Evolutionary conservation across 2,113 vertebrate genomes (phyloP).

Genomic region (Phalacrocorax aristotelis): DNA sequence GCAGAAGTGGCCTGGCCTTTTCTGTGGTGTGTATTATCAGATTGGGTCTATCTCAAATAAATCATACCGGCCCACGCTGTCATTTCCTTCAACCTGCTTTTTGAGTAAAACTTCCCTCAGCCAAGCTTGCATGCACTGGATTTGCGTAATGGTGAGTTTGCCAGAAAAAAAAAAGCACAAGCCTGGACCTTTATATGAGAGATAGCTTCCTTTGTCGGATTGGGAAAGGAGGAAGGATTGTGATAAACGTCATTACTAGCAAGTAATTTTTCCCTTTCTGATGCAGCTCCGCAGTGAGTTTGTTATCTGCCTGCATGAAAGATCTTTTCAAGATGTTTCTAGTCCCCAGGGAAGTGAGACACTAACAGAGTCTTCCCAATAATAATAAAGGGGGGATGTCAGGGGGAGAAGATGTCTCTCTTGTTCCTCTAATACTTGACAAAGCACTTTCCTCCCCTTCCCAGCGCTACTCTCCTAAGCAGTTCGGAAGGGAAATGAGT

Average conservation of each 20-base stretch:
- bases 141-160: background rate
- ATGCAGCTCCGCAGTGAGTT: slow-evolving; percentile 42
- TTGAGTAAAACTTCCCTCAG: background rate
- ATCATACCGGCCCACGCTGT: background rate
- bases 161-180: background rate
- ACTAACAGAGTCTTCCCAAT: slow-evolving; percentile 62
- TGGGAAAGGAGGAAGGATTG: slow-evolving; percentile 25
- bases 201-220: slow-evolving; percentile 21
- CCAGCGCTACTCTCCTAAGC: slow-evolving; percentile 17
- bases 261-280: slow-evolving; percentile 60
- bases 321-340: slow-evolving; percentile 68
- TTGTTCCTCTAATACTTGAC: slow-evolving; percentile 28
- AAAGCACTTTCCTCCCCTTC: slow-evolving; percentile 54
- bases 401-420: slow-evolving; percentile 46
- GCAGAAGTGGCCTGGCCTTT: background rate
- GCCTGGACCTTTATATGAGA: background rate
- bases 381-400: slow-evolving; percentile 43
- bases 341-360: slow-evolving; percentile 57
- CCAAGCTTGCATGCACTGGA: background rate
- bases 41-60: background rate
- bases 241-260: slow-evolving; percentile 57
- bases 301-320: slow-evolving; percentile 66
- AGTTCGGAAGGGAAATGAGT: slow-evolving; percentile 51
- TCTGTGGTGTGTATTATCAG: background rate
- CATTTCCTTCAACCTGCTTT: background rate